Conservation (phyloP, 1,140 invertebrate genomes). For the Orchesella cincta region DNA sequence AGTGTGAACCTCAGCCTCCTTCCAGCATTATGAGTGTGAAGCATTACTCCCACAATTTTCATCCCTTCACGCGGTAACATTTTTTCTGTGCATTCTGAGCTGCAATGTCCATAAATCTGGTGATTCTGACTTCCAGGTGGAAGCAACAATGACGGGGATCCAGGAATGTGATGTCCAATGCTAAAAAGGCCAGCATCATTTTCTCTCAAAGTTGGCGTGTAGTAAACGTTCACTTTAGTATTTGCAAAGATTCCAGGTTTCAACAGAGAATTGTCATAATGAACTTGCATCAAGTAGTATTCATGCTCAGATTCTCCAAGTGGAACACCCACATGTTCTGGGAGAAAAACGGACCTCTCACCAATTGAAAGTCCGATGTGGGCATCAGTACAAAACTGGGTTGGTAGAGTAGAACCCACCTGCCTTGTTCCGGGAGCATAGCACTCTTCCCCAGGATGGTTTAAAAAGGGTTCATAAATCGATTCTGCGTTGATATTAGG, state of each 20-base stretch:
- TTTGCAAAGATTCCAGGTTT: slow-evolving; percentile 64
- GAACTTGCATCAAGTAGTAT: slow-evolving; percentile 61
- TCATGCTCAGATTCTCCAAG: slow-evolving; percentile 22
- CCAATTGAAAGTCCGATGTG: not conserved
- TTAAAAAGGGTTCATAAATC: slow-evolving; percentile 35
- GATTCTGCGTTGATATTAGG: not conserved
- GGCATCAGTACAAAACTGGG: not conserved
- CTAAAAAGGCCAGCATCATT: slow-evolving; percentile 42
- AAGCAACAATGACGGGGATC: slow-evolving; percentile 28
- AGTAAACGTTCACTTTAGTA: slow-evolving; percentile 68
- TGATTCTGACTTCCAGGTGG: slow-evolving; percentile 38
- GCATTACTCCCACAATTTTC: slow-evolving; percentile 73
- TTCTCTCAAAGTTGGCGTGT: slow-evolving; percentile 65
- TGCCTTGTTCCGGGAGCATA: slow-evolving; percentile 27
- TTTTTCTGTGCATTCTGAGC: slow-evolving; percentile 67
- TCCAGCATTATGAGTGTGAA: slow-evolving; percentile 79
- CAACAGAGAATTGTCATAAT: slow-evolving; percentile 65
- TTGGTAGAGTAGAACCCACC: not conserved
- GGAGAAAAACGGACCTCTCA: slow-evolving; percentile 30
- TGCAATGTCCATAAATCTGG: slow-evolving; percentile 67
- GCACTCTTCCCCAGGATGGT: slow-evolving; percentile 39
- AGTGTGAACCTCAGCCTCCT: slow-evolving; percentile 72
- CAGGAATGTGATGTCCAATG: slow-evolving; percentile 29
- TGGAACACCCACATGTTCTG: slow-evolving; percentile 42
- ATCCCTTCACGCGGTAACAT: slow-evolving; percentile 72